Percentiles rank a stretch among this genome's conserved stretches.
Evolutionary conservation across 1,140 invertebrate species (phyloP).

Genomic region (Bombus turneri): DNA sequence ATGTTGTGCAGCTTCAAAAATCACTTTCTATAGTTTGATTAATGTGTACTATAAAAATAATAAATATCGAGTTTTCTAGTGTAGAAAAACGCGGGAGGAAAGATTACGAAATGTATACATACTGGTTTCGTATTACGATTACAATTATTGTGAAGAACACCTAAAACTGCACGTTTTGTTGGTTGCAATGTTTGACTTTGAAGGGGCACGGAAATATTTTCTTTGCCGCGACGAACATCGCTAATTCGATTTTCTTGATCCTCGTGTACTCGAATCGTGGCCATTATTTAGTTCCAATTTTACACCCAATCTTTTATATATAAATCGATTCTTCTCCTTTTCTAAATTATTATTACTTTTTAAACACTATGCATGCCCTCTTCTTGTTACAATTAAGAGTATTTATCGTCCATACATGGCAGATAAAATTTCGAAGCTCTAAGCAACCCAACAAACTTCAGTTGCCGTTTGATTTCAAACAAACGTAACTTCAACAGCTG

Average conservation of each 20-base stretch:
- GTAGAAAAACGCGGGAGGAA: slow-evolving; percentile 18
- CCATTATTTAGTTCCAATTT: slow-evolving; percentile 80
- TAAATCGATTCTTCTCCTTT: slow-evolving; percentile 35
- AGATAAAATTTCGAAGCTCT: slow-evolving; percentile 46
- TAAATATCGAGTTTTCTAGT: background rate
- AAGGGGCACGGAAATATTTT: slow-evolving; percentile 77
- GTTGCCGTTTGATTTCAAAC: slow-evolving; percentile 76
- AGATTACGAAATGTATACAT: slow-evolving; percentile 63
- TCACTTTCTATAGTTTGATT: background rate
- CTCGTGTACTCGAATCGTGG: slow-evolving; percentile 85
- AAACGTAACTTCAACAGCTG: slow-evolving; percentile 74
- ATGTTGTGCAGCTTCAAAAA: background rate
- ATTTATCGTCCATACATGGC: slow-evolving; percentile 58
- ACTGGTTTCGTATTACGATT: slow-evolving; percentile 78
- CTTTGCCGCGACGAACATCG: slow-evolving; percentile 72
- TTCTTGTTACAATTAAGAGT: slow-evolving; percentile 50
- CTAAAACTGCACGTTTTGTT: slow-evolving; percentile 84
- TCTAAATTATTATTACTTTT: slow-evolving; percentile 35
- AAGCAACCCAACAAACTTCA: slow-evolving; percentile 65
- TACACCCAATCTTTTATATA: slow-evolving; percentile 31
- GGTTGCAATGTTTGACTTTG: slow-evolving; percentile 79
- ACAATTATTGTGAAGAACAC: slow-evolving; percentile 81
- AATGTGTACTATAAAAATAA: background rate
- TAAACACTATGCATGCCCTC: slow-evolving; percentile 58
- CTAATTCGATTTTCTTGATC: slow-evolving; percentile 85